These are phyloP conservation scores for Sebastes cheni DNA, from an alignment of 2,797 vertebrate genomes.

Conservation along the genomic window DNA sequence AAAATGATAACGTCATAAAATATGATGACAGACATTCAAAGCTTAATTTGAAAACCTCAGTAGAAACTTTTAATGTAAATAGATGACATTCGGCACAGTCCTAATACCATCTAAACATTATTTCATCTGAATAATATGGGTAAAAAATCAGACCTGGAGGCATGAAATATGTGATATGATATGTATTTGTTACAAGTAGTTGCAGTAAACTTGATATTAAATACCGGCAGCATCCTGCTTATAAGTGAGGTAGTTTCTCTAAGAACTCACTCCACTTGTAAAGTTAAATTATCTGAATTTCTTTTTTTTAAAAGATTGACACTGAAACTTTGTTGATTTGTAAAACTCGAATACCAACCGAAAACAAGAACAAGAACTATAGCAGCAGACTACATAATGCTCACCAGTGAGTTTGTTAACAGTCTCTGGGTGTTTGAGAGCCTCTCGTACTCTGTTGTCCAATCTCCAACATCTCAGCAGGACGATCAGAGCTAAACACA, in stretches of 20 bases:
- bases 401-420: conserved; percentile 47
- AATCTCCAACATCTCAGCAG: conserved; percentile 66
- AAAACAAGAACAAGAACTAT: background rate
- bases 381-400: background rate
- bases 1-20: background rate
- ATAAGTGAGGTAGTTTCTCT: background rate
- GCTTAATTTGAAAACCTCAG: background rate
- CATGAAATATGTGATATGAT: background rate
- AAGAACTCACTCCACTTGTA: background rate
- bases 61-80: too few relatives aligned
- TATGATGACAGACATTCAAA: background rate
- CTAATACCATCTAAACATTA: background rate
- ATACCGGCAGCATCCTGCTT: background rate
- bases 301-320: background rate
- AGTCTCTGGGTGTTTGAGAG: conserved; percentile 28
- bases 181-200: background rate
- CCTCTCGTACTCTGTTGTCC: conserved; percentile 45
- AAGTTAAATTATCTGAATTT: background rate
- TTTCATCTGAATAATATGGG: background rate
- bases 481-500: conserved; percentile 66
- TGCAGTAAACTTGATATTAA: background rate
- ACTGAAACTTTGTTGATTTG: background rate
- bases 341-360: background rate
- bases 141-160: background rate
- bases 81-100: too few relatives aligned